Percentiles rank a stretch among this genome's conserved stretches.
Evolutionary conservation across 2,797 vertebrate genomes (phyloP).

Genomic region (Toxotes lorentzi): DNA sequence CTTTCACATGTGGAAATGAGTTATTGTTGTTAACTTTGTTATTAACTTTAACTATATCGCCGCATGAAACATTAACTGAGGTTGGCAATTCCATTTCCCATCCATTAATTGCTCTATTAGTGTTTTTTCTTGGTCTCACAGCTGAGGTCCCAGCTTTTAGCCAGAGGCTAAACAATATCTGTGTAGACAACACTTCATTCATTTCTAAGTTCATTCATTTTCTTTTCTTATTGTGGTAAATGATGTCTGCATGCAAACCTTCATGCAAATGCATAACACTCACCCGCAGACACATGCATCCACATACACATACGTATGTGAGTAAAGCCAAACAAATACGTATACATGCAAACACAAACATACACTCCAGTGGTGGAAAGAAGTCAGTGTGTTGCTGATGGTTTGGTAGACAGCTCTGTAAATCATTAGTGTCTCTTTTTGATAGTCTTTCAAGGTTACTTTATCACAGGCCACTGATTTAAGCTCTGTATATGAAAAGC

Average conservation of each 20-base stretch:
- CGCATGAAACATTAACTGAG: conserved; percentile 41
- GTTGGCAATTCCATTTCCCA: conserved; percentile 48
- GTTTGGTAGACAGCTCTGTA: conserved; percentile 57
- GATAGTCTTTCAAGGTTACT: conserved; percentile 58
- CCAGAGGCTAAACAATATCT: conserved; percentile 45
- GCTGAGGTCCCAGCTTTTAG: conserved; percentile 50
- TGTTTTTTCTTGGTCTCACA: conserved; percentile 46
- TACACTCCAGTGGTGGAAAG: conserved; percentile 10
- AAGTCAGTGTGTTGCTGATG: conserved; percentile 20
- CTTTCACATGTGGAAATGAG: not conserved
- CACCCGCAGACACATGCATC: not conserved
- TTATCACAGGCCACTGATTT: conserved; percentile 66
- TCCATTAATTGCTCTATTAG: conserved; percentile 52
- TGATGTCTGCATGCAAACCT: not conserved
- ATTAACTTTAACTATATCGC: conserved; percentile 11
- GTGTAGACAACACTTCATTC: conserved; percentile 3
- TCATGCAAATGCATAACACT: not conserved
- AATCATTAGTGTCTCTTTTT: conserved; percentile 59
- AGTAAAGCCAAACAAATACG: not conserved
- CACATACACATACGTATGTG: not conserved
- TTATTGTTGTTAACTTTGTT: too few relatives aligned
- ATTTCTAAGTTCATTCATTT: conserved; percentile 14
- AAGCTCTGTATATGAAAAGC: conserved; percentile 47
- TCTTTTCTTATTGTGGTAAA: conserved; percentile 19
- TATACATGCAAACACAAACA: conserved; percentile 1